Base-by-base conservation (phyloP, 1,140 invertebrate genomes). In the Brachionus koreanus region DNA sequence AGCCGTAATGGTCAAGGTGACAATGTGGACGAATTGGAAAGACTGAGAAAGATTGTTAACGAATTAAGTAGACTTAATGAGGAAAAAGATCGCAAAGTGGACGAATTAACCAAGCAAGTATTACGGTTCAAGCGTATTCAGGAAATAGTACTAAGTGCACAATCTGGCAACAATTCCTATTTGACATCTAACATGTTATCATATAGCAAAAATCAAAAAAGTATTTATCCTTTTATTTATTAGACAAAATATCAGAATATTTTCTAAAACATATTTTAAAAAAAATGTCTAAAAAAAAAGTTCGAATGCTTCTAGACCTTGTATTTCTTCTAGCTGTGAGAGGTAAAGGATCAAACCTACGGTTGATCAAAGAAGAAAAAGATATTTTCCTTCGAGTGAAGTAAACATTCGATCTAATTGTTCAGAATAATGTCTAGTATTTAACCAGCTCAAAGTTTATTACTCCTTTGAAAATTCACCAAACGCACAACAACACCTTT, bases 111-210 rank as follows among this genome's bases (percentile, higher is more conserved):
- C 7, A 82, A 67, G 39, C 79, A 82, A 72, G 57, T 82, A 12
- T 9, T 69, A 7, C 57, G 79, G 16, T 82, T 82, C 35, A 82
- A 82, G 29, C 16, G 79, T 6, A 82, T 82, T 82, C 79, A 82
- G 49, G 79, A 82, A 19, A 65, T 82, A 39, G 57, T 82, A n/a
- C 61, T 82, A 19, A 82, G 25, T 33, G 63, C 63, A 7, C 57
- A 82, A 67, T 46, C 79, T 5, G 25, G 39, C 7, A 74, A 49
- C 19, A 19, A 13, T 37, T 13, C 63, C 13, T 10, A 42, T 13
- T 3, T 42, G 39, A 10, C 39, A 10, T 57, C 49, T 23, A 57
- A 23, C 19, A 7, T 57, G 9, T 19, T 57, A 9, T 16, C 63
- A 2, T 67, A 67, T 67, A 33, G 16, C 13, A 33, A 33, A 35